A percentile compares a stretch with the other conserved stretches of the same genome.
Conservation (phyloP, 2,888 invertebrate species). For the Eubasilissa splendida region DNA sequence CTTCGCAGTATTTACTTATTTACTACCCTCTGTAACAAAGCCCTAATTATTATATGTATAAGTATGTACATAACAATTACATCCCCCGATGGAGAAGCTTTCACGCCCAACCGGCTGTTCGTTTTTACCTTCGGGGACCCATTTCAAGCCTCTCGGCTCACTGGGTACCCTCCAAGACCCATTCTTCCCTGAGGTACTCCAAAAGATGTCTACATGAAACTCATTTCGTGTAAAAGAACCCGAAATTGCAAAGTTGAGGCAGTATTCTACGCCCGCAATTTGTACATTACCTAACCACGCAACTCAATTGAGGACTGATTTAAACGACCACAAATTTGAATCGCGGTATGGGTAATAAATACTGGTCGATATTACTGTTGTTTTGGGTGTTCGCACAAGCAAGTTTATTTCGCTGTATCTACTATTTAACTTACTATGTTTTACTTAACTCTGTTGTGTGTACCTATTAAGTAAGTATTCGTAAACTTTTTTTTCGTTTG, state of each 20-base stretch:
- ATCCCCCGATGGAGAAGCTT: not conserved
- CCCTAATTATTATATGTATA: slow-evolving; percentile 21
- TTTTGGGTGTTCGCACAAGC: no score
- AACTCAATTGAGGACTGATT: not conserved
- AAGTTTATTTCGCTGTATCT: no score
- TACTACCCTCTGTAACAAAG: slow-evolving; percentile 21
- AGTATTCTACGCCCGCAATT: not conserved
- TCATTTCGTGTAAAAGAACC: not conserved
- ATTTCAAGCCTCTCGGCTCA: not conserved
- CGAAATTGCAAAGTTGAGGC: not conserved
- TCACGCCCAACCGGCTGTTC: slow-evolving; percentile 2
- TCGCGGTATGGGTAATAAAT: no score
- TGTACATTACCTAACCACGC: not conserved
- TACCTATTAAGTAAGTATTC: no score
- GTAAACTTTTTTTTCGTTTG: no score
- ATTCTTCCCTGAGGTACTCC: not conserved
- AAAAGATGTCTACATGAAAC: not conserved
- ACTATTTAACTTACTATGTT: no score
- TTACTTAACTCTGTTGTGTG: no score
- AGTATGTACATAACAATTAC: slow-evolving; percentile 11
- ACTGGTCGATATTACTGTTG: no score
- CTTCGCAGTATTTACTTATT: not conserved
- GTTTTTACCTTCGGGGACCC: slow-evolving; percentile 13
- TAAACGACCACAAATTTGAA: not conserved
- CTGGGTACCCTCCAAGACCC: slow-evolving; percentile 5